phyloP scores from a whole-genome alignment of 1,140 invertebrate genomes.

The Octopus sinensis region DNA sequence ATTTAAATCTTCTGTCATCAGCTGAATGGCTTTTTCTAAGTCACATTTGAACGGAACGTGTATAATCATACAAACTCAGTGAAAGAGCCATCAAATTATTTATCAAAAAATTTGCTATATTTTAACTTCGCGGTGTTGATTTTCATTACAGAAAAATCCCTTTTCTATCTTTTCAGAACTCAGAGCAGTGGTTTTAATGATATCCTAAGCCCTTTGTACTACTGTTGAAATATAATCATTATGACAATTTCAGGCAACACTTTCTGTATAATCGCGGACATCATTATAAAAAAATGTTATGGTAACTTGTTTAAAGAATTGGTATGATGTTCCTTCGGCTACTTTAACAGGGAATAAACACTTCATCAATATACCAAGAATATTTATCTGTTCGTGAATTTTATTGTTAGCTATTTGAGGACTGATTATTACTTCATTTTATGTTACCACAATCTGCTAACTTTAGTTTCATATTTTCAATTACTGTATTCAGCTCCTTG shows the following conservation, averaged over 20 bases:
- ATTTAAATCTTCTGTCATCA: background rate
- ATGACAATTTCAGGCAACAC: slow-evolving; percentile 5
- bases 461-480: background rate
- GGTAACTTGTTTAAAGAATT: background rate
- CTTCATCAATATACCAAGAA: slow-evolving; percentile 1
- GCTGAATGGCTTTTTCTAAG: background rate
- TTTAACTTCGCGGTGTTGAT: background rate
- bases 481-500: background rate
- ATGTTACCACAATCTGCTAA: slow-evolving; percentile 1
- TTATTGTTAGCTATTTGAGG: background rate
- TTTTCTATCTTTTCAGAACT: background rate
- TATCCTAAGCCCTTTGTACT: background rate
- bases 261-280: background rate
- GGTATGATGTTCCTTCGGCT: background rate
- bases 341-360: background rate
- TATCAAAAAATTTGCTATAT: background rate
- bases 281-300: background rate
- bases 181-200: background rate
- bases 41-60: slow-evolving; percentile 1
- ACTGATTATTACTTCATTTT: background rate
- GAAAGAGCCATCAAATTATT: background rate
- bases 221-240: background rate
- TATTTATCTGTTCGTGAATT: background rate
- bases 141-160: background rate
- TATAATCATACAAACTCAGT: slow-evolving; percentile 4